phyloP scores from a whole-genome alignment of 2,797 vertebrate genomes.

The Schizopygopsis pylzovi region DNA sequence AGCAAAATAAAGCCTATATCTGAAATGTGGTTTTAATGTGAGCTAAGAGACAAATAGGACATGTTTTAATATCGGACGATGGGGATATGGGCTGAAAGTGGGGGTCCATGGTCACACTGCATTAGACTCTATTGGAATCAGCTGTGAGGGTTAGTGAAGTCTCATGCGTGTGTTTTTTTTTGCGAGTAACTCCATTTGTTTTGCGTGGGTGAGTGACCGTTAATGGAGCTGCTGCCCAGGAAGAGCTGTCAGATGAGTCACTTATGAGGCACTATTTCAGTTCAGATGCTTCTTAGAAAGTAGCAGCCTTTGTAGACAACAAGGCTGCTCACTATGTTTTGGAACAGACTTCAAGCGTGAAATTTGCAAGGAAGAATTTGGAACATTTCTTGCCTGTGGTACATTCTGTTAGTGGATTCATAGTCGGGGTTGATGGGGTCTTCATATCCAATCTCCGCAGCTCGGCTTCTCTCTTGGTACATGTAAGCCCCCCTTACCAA shows the following conservation, averaged over 20 bases:
- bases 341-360: conserved; percentile 3
- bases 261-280: conserved; percentile 23
- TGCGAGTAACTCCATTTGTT: conserved; percentile 22
- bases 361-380: background rate
- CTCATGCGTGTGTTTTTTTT: conserved; percentile 19
- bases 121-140: background rate
- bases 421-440: conserved; percentile 92
- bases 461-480: conserved; percentile 88
- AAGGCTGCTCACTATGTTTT: background rate
- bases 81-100: background rate
- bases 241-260: conserved; percentile 23
- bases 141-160: conserved; percentile 18
- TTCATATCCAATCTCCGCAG: conserved; percentile 82
- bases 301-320: conserved; percentile 9
- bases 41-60: background rate
- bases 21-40: background rate
- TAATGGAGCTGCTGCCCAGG: conserved; percentile 20
- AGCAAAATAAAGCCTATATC: background rate
- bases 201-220: conserved; percentile 4
- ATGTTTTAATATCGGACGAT: background rate
- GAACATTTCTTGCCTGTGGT: conserved; percentile 81
- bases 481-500: conserved; percentile 93
- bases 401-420: conserved; percentile 86
- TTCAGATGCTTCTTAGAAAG: conserved; percentile 19
- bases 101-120: background rate